Conservation (phyloP, 2,113 vertebrate genomes). For the Trogon melanurus region DNA sequence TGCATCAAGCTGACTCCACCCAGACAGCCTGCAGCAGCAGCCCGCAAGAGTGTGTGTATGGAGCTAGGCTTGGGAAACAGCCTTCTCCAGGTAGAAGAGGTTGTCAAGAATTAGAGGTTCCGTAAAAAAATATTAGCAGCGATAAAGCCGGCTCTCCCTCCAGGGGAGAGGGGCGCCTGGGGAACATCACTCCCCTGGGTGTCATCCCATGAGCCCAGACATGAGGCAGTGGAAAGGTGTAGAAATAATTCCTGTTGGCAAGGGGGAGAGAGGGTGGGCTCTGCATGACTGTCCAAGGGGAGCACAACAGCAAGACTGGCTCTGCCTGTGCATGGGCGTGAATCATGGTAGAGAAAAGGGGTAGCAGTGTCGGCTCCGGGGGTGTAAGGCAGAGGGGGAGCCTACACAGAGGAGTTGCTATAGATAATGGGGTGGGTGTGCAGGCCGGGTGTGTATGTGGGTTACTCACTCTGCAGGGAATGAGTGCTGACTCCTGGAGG, state of each 20-base stretch:
- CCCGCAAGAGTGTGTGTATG: neutral
- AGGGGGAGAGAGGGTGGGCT: neutral
- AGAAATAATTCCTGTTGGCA: neutral
- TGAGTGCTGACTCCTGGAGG: neutral
- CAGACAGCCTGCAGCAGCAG: neutral
- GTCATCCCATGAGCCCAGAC: neutral
- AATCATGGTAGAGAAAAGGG: neutral
- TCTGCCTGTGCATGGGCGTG: neutral
- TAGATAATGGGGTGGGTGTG: neutral
- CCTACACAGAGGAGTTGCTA: neutral
- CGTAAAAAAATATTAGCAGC: neutral
- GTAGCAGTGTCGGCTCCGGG: neutral
- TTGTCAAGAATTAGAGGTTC: neutral
- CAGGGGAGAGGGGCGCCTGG: neutral
- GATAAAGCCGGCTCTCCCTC: neutral
- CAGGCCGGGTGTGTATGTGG: neutral
- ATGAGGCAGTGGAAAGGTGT: neutral
- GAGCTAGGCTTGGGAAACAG: neutral
- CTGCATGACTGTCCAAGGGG: neutral
- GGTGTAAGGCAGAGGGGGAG: neutral
- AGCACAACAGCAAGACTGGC: neutral
- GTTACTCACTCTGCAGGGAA: neutral
- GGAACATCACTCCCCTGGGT: neutral
- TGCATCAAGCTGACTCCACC: constrained; percentile 33
- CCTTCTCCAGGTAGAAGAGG: neutral